A percentile compares a stretch with the other conserved stretches of the same genome.
phyloP scores from a whole-genome alignment of 1,140 invertebrate species.

The Varroa destructor region DNA sequence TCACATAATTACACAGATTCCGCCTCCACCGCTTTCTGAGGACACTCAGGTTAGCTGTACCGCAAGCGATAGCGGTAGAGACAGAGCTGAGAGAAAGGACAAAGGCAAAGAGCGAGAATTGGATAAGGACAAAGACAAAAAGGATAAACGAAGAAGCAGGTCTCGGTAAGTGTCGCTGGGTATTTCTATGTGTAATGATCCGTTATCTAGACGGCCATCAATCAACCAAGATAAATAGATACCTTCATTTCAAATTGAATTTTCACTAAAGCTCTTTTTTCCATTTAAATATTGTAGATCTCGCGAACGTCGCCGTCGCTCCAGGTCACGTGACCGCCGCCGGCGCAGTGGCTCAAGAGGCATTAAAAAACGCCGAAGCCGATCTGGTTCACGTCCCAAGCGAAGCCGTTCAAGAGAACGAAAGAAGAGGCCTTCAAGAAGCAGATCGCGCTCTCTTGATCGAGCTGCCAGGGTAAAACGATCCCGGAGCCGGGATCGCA shows the following conservation, averaged over 20 bases:
- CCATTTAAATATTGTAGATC: not conserved
- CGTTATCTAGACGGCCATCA: too few relatives aligned
- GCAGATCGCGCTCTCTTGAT: not conserved
- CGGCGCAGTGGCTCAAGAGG: conserved; percentile 24
- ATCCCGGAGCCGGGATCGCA: not conserved
- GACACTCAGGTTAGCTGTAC: conserved; percentile 6
- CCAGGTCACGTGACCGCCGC: not conserved
- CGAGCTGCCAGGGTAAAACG: not conserved
- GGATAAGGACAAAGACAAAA: not conserved
- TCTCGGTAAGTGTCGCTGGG: not conserved
- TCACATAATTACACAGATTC: not conserved
- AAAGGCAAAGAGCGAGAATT: not conserved
- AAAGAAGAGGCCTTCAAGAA: not conserved
- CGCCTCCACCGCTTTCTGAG: not conserved
- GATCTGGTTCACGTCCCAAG: not conserved
- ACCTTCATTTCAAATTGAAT: too few relatives aligned
- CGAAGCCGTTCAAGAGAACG: conserved; percentile 2
- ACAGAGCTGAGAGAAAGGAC: not conserved
- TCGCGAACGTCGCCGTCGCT: conserved; percentile 11
- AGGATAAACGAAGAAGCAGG: conserved; percentile 23
- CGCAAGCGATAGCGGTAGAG: too few relatives aligned
- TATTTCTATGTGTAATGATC: too few relatives aligned
- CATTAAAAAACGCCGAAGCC: conserved; percentile 2
- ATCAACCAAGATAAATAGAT: too few relatives aligned
- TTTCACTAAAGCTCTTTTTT: too few relatives aligned